phyloP scores from a whole-genome alignment of 2,888 invertebrate genomes.

The Octonoba sinensis region DNA sequence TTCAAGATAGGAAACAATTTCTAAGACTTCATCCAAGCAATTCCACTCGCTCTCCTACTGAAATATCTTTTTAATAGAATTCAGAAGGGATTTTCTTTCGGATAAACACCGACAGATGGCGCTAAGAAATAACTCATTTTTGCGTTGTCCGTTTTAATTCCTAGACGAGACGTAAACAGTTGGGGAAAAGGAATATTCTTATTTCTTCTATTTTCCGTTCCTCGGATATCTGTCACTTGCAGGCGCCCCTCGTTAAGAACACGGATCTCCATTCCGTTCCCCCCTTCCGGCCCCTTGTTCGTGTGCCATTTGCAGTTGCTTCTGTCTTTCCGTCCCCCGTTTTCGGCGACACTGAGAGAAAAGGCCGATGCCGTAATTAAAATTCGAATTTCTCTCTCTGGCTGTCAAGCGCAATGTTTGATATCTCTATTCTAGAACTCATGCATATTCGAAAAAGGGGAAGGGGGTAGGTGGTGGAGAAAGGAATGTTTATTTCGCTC shows the following conservation, averaged over 20 bases:
- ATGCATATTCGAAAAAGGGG: slow-evolving; percentile 39
- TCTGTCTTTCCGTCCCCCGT: slow-evolving; percentile 5
- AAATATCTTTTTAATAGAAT: too few relatives aligned
- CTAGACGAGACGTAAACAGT: slow-evolving; percentile 51
- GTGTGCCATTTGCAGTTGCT: slow-evolving; percentile 51
- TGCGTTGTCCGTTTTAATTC: slow-evolving; percentile 54
- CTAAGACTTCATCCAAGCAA: too few relatives aligned
- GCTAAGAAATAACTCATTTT: slow-evolving; percentile 41
- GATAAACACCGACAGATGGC: slow-evolving; percentile 54
- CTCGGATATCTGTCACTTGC: slow-evolving; percentile 52
- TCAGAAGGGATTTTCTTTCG: slow-evolving; percentile 17
- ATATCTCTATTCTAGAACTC: slow-evolving; percentile 57
- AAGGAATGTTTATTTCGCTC: slow-evolving; percentile 56
- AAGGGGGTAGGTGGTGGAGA: too few relatives aligned
- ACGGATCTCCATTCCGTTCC: slow-evolving; percentile 30
- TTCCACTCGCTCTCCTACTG: background rate
- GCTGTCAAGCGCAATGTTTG: slow-evolving; percentile 48
- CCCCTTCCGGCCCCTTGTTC: slow-evolving; percentile 2
- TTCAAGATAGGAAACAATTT: too few relatives aligned
- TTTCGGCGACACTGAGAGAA: slow-evolving; percentile 27
- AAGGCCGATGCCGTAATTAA: slow-evolving; percentile 56
- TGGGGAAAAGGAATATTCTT: slow-evolving; percentile 53
- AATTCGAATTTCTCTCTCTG: slow-evolving; percentile 56
- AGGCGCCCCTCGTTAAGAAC: slow-evolving; percentile 54
- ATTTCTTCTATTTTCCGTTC: slow-evolving; percentile 19